Percentiles rank a stretch among this genome's conserved stretches.
Conservation (phyloP, 2,113 vertebrate species). For the Atractosteus spatula region DNA sequence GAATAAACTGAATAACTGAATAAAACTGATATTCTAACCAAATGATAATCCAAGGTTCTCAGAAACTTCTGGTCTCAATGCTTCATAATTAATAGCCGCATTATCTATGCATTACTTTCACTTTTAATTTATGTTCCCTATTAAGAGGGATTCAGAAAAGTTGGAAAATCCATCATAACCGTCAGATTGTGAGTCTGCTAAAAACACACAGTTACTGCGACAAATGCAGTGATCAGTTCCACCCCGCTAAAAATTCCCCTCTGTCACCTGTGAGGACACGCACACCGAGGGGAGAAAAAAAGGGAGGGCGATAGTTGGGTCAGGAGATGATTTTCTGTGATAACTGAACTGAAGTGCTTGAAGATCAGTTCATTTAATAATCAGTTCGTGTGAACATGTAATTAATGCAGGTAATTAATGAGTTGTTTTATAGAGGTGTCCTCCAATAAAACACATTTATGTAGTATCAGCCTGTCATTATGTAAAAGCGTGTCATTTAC, state of each 20-base stretch:
- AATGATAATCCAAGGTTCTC: no score
- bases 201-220: constrained; percentile 24
- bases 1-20: no score
- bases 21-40: no score
- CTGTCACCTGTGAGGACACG: no score
- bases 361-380: constrained; percentile 54
- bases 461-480: no score
- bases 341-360: constrained; percentile 63
- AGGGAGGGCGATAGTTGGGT: constrained; percentile 49
- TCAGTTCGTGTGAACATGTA: constrained; percentile 61
- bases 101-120: no score
- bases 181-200: neutral
- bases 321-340: constrained; percentile 43
- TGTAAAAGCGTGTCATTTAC: no score
- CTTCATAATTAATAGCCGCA: no score
- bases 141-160: constrained; percentile 19
- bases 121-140: no score
- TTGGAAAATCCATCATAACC: constrained; percentile 24
- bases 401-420: constrained; percentile 68
- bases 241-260: no score
- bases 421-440: constrained; percentile 22
- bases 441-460: no score
- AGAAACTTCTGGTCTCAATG: no score
- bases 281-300: constrained; percentile 51
- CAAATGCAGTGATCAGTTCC: neutral